These are phyloP conservation scores for Desmodus rotundus DNA, from an alignment of 2,113 vertebrate species.

Conservation along the genomic window DNA sequence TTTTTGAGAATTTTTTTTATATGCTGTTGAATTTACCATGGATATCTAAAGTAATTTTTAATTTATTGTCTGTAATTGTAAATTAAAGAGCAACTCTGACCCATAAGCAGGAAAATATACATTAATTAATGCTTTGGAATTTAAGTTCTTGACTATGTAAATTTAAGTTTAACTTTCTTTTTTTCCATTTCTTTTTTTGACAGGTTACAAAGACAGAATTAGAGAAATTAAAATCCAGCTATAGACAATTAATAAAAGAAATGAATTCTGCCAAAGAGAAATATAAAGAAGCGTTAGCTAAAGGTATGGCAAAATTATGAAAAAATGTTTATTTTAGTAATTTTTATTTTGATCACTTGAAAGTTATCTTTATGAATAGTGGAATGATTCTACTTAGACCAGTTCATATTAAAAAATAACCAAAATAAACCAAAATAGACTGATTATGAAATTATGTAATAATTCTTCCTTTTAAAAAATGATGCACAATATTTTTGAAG, in stretches of 20 bases:
- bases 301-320: conserved; percentile 84
- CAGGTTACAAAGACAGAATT: conserved; percentile 95
- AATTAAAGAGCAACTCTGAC: neutral
- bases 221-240: conserved; percentile 93
- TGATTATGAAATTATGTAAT: neutral
- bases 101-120: neutral
- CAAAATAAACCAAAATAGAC: neutral
- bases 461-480: neutral
- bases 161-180: neutral
- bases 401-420: neutral
- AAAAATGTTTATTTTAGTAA: neutral
- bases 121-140: neutral
- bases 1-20: conserved; percentile 24
- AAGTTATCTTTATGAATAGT: neutral
- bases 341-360: conserved; percentile 22
- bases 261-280: conserved; percentile 94
- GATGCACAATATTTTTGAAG: neutral
- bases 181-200: conserved; percentile 56
- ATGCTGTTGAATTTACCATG: neutral
- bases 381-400: neutral
- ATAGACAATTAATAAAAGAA: conserved; percentile 94
- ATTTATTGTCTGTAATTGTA: neutral
- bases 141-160: conserved; percentile 28
- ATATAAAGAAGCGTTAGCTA: conserved; percentile 92
- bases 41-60: conserved; percentile 16